Conservation (phyloP, 2,113 vertebrate genomes). For the Rhabdornis inornatus region DNA sequence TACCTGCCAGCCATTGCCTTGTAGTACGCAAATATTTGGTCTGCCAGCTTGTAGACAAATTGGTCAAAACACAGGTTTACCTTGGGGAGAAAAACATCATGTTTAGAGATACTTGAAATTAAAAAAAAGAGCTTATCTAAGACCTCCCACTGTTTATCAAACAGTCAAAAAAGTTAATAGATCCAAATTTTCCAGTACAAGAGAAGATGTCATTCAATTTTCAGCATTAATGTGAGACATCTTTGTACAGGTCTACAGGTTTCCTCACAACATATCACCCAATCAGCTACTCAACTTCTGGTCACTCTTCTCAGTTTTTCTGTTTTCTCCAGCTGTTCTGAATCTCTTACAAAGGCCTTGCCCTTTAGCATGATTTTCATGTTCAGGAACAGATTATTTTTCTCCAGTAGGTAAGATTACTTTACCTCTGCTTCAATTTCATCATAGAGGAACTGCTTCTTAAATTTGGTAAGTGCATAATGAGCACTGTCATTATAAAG, state of each 20-base stretch:
- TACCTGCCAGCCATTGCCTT: conserved; percentile 88
- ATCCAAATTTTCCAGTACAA: background rate
- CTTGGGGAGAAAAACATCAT: conserved; percentile 33
- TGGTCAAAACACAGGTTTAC: conserved; percentile 90
- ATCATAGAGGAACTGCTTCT: conserved; percentile 90
- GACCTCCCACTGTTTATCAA: background rate
- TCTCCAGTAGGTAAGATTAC: background rate
- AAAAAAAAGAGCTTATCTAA: background rate
- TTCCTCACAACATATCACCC: background rate
- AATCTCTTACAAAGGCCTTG: background rate
- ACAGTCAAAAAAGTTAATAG: background rate
- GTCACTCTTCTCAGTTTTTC: background rate
- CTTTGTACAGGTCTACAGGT: background rate
- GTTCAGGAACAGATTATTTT: background rate
- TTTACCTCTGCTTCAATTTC: conserved; percentile 90
- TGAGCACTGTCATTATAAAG: conserved; percentile 89
- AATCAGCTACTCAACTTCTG: background rate
- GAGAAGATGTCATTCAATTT: background rate
- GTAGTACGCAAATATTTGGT: conserved; percentile 90
- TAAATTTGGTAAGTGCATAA: conserved; percentile 89
- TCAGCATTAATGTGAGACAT: background rate
- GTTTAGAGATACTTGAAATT: background rate
- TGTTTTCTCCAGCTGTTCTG: background rate
- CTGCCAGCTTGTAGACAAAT: conserved; percentile 89
- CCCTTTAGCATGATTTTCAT: background rate